Percentiles rank a stretch among this genome's conserved stretches.
These are phyloP conservation scores for Nannoperca obscura DNA, from an alignment of 2,797 vertebrate species.

Conservation along the genomic window DNA sequence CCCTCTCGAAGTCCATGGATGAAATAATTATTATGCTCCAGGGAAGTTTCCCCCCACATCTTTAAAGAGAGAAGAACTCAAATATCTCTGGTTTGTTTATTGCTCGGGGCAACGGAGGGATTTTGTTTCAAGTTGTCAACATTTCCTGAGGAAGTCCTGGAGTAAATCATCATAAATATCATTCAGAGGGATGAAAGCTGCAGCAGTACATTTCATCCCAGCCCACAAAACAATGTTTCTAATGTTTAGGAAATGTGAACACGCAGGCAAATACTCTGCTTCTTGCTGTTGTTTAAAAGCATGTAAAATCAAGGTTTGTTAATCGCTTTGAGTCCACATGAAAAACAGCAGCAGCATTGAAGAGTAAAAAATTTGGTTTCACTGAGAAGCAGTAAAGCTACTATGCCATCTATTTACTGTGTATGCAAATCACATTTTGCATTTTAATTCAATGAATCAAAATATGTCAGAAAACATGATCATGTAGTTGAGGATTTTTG, in stretches of 20 bases:
- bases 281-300: constrained; percentile 21
- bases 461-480: background rate
- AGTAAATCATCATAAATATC: constrained; percentile 81
- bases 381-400: background rate
- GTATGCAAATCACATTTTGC: constrained; percentile 5
- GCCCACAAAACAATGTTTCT: constrained; percentile 49
- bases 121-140: constrained; percentile 83
- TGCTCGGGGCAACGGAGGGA: constrained; percentile 63
- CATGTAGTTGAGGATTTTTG: background rate
- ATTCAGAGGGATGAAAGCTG: constrained; percentile 67
- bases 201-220: constrained; percentile 34
- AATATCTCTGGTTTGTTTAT: constrained; percentile 75
- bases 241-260: constrained; percentile 41
- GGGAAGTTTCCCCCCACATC: constrained; percentile 44
- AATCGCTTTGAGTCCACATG: background rate
- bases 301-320: background rate
- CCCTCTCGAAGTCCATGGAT: constrained; percentile 47
- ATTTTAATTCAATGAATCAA: background rate
- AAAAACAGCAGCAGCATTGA: background rate
- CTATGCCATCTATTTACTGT: background rate
- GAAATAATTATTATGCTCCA: constrained; percentile 52
- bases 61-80: constrained; percentile 66
- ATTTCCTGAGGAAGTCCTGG: constrained; percentile 82
- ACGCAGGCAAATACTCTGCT: constrained; percentile 13
- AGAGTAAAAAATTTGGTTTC: background rate